Evolutionary conservation across 2,888 invertebrate species (phyloP).

Genomic region (Chrysotoxum bicinctum): DNA sequence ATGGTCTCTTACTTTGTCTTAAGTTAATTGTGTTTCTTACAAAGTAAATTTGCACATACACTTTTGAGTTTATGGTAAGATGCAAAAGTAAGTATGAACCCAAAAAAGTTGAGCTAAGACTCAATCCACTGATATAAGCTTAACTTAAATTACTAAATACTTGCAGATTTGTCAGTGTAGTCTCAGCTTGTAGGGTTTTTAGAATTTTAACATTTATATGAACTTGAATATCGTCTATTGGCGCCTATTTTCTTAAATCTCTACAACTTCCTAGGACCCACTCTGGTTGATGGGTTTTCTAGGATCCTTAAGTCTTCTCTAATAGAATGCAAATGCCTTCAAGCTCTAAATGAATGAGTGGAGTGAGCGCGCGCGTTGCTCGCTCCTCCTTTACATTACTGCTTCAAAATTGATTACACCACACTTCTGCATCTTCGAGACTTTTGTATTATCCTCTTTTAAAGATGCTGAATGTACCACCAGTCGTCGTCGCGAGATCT

Average conservation of each 20-base stretch:
- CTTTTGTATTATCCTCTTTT: background rate
- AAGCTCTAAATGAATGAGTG: slow-evolving; percentile 46
- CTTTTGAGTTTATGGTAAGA: no score
- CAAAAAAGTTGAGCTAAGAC: no score
- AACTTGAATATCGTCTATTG: background rate
- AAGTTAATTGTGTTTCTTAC: no score
- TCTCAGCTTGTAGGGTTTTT: no score
- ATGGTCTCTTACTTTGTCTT: no score
- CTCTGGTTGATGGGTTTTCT: background rate
- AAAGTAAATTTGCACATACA: no score
- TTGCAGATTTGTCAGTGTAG: no score
- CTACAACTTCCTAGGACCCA: background rate
- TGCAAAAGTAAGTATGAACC: no score
- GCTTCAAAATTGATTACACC: slow-evolving; percentile 68
- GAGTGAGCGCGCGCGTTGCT: slow-evolving; percentile 42
- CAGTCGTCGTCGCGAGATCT: slow-evolving; percentile 1
- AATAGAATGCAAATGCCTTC: slow-evolving; percentile 66
- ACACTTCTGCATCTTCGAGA: slow-evolving; percentile 58
- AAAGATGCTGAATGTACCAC: background rate
- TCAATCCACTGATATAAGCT: no score
- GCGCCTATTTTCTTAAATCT: background rate
- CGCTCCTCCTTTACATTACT: slow-evolving; percentile 62
- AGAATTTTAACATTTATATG: background rate
- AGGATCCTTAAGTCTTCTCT: slow-evolving; percentile 39
- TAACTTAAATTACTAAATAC: no score